Evolutionary conservation across 1,140 invertebrate species (phyloP).

Genomic region (Microplitis demolitor): DNA sequence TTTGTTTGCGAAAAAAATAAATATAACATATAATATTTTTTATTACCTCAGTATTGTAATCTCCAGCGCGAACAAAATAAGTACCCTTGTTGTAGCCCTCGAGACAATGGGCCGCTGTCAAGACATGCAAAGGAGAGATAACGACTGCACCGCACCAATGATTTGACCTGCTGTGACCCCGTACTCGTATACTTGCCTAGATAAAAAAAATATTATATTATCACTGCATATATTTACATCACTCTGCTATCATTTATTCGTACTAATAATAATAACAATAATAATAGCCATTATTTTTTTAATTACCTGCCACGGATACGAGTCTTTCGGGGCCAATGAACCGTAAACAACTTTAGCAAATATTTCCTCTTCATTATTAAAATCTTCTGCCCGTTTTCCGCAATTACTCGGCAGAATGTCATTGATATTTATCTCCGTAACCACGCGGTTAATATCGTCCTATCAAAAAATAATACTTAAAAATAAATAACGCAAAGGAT

Average conservation of each 20-base stretch:
- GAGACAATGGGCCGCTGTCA: slow-evolving; percentile 83
- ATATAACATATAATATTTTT: not conserved
- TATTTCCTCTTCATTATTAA: slow-evolving; percentile 52
- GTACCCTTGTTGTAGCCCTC: slow-evolving; percentile 70
- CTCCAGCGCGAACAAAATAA: slow-evolving; percentile 73
- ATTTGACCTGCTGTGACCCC: slow-evolving; percentile 63
- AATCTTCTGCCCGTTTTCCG: slow-evolving; percentile 60
- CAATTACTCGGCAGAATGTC: slow-evolving; percentile 58
- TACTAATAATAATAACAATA: not conserved
- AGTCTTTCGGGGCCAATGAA: slow-evolving; percentile 63
- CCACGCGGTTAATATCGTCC: not conserved
- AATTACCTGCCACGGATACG: slow-evolving; percentile 80
- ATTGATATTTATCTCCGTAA: slow-evolving; percentile 44
- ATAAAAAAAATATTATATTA: slow-evolving; percentile 32
- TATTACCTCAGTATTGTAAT: slow-evolving; percentile 71
- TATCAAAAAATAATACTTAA: not conserved
- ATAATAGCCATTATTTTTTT: not conserved
- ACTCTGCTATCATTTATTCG: not conserved
- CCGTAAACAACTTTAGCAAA: slow-evolving; percentile 65
- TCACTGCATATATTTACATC: not conserved
- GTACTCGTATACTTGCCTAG: slow-evolving; percentile 72
- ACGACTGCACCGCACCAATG: slow-evolving; percentile 83
- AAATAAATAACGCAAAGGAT: not conserved
- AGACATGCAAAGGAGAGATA: slow-evolving; percentile 69
- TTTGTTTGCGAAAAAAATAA: not conserved